These are phyloP conservation scores for Toxostoma redivivum DNA, from an alignment of 2,113 vertebrate species.

Conservation along the genomic window DNA sequence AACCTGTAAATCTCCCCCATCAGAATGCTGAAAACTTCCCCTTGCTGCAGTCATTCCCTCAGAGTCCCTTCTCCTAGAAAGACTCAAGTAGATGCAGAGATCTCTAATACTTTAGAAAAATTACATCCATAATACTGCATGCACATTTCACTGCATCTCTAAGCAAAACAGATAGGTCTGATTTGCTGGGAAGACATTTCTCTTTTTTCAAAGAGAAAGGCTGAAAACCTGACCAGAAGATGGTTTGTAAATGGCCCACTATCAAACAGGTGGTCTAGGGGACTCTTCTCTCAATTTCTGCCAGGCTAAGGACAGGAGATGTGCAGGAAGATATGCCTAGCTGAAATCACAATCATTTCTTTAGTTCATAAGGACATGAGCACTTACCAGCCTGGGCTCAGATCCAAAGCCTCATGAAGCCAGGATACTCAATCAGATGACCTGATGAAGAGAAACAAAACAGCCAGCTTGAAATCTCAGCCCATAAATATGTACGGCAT, in stretches of 20 bases:
- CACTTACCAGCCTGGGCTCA: conserved; percentile 51
- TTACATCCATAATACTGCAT: not conserved
- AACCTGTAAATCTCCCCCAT: not conserved
- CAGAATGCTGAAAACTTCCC: not conserved
- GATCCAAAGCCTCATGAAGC: conserved; percentile 24
- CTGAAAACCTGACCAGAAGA: not conserved
- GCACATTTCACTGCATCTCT: not conserved
- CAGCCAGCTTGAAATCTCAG: not conserved
- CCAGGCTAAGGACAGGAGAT: not conserved
- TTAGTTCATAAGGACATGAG: not conserved
- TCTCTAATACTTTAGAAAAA: not conserved
- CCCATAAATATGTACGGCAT: not conserved
- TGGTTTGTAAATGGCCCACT: not conserved
- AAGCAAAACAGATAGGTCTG: not conserved
- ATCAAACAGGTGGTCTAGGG: not conserved
- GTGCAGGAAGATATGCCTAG: not conserved
- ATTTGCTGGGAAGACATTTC: not conserved
- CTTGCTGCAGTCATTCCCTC: not conserved
- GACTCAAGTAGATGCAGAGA: not conserved
- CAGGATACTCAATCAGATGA: conserved; percentile 12
- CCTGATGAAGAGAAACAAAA: conserved; percentile 28
- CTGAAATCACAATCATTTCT: not conserved
- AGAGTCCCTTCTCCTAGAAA: not conserved
- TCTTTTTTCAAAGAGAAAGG: not conserved
- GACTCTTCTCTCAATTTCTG: not conserved